These are phyloP conservation scores for Lomographa bimaculata DNA, from an alignment of 2,888 invertebrate species.

Conservation along the genomic window DNA sequence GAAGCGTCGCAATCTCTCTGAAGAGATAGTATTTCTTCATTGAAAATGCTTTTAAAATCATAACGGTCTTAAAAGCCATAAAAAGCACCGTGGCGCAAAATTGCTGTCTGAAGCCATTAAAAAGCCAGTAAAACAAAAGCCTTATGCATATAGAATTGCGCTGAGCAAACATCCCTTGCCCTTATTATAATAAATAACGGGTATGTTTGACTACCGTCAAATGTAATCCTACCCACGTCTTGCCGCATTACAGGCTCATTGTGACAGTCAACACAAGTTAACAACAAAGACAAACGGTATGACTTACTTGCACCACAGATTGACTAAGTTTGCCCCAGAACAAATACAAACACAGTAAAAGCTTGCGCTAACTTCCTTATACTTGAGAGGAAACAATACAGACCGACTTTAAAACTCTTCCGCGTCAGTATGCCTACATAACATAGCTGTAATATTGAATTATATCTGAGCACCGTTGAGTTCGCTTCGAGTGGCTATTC, in stretches of 20 bases:
- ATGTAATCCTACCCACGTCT: slow-evolving; percentile 43
- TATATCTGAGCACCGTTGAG: slow-evolving; percentile 55
- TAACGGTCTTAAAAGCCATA: slow-evolving; percentile 1
- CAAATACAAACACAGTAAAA: slow-evolving; percentile 8
- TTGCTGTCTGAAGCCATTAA: slow-evolving; percentile 15
- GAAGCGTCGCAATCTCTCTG: no score
- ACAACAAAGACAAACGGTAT: slow-evolving; percentile 45
- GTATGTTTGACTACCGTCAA: slow-evolving; percentile 44
- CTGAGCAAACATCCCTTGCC: slow-evolving; percentile 40
- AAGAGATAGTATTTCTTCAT: background rate
- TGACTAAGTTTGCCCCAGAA: slow-evolving; percentile 3
- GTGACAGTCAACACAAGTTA: slow-evolving; percentile 46
- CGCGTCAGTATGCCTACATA: slow-evolving; percentile 44
- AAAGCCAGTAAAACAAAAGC: slow-evolving; percentile 35
- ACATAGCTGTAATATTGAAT: slow-evolving; percentile 61
- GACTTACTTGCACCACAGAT: slow-evolving; percentile 22
- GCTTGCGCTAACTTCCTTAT: slow-evolving; percentile 3
- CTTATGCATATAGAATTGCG: slow-evolving; percentile 36
- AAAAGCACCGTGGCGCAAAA: slow-evolving; percentile 11
- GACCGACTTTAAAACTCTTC: slow-evolving; percentile 44
- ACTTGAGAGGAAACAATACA: slow-evolving; percentile 40
- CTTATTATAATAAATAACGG: slow-evolving; percentile 49
- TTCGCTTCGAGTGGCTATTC: slow-evolving; percentile 56
- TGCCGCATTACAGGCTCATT: slow-evolving; percentile 38
- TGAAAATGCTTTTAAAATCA: slow-evolving; percentile 3